Percentiles rank a stretch among this genome's conserved stretches.
Evolutionary conservation across 53 echinoderm and acorn worm species (phyloP).

Genomic region (Arbacia lixula): DNA sequence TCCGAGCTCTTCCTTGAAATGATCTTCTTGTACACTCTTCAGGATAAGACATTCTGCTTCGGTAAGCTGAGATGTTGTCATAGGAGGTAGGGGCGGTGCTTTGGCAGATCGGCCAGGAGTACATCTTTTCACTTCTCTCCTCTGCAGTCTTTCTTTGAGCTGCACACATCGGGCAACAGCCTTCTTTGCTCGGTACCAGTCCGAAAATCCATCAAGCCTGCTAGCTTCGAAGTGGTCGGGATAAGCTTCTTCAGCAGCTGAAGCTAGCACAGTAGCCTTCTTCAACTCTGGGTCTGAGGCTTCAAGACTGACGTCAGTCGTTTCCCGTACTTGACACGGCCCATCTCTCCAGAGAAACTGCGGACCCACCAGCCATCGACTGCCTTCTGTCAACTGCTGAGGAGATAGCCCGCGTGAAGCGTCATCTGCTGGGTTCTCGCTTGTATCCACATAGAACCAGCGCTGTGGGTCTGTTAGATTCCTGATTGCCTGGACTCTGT

Average conservation of each 20-base stretch:
- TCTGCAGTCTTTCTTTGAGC: not conserved
- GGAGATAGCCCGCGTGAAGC: constrained; percentile 39
- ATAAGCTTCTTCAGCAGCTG: not conserved
- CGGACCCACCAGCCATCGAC: constrained; percentile 40
- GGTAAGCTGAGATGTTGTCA: not conserved
- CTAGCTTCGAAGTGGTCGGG: constrained; percentile 5
- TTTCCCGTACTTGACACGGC: not conserved
- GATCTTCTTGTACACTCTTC: not conserved
- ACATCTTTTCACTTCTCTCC: not conserved
- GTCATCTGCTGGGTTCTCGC: constrained; percentile 32
- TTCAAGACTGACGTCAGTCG: not conserved
- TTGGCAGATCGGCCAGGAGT: too few species aligned
- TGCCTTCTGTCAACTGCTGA: not conserved
- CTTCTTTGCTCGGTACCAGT: constrained; percentile 46
- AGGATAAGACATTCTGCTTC: constrained; percentile 3
- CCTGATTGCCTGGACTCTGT: constrained; percentile 63
- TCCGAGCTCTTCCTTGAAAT: constrained; percentile 15
- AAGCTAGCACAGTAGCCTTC: not conserved
- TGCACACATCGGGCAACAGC: constrained; percentile 48
- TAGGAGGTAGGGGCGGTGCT: not conserved
- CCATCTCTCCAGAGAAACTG: constrained; percentile 40
- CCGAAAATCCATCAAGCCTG: constrained; percentile 30
- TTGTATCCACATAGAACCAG: constrained; percentile 43
- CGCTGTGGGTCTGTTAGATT: constrained; percentile 10
- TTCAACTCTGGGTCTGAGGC: constrained; percentile 4